phyloP scores from a whole-genome alignment of 1,140 invertebrate species.

The Caerostris extrusa region DNA sequence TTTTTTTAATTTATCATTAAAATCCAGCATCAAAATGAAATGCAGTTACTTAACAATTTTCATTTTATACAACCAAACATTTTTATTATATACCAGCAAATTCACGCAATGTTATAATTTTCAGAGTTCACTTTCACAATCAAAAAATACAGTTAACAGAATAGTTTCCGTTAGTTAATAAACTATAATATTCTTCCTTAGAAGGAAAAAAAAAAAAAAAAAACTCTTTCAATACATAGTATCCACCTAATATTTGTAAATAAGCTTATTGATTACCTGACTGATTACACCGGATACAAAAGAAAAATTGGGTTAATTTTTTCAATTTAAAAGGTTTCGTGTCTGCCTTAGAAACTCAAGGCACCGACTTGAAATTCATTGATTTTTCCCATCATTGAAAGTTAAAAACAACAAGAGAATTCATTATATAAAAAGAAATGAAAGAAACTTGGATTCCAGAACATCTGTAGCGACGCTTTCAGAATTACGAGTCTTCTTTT shows the following conservation, averaged over 20 bases:
- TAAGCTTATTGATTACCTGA: not conserved
- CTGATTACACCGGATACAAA: not conserved
- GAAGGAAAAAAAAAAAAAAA: not conserved
- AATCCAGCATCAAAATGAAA: too few species aligned
- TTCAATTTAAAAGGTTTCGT: not conserved
- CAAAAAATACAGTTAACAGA: too few species aligned
- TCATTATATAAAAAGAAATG: not conserved
- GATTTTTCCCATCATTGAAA: not conserved
- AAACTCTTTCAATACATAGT: not conserved
- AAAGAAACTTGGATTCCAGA: constrained; percentile 2
- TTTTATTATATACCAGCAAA: too few species aligned
- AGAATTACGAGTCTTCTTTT: not conserved
- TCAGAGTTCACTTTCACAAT: too few species aligned
- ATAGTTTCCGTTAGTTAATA: not conserved
- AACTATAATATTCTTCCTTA: not conserved
- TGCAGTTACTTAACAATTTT: too few species aligned
- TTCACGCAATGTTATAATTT: too few species aligned
- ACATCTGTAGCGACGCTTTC: constrained; percentile 6
- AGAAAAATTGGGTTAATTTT: not conserved
- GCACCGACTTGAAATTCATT: not conserved
- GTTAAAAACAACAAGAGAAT: not conserved
- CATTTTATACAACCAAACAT: too few species aligned
- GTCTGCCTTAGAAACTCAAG: not conserved
- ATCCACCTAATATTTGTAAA: not conserved
- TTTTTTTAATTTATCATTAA: too few species aligned